phyloP scores from a whole-genome alignment of 2,888 invertebrate genomes.

The Iphiclides podalirius region DNA sequence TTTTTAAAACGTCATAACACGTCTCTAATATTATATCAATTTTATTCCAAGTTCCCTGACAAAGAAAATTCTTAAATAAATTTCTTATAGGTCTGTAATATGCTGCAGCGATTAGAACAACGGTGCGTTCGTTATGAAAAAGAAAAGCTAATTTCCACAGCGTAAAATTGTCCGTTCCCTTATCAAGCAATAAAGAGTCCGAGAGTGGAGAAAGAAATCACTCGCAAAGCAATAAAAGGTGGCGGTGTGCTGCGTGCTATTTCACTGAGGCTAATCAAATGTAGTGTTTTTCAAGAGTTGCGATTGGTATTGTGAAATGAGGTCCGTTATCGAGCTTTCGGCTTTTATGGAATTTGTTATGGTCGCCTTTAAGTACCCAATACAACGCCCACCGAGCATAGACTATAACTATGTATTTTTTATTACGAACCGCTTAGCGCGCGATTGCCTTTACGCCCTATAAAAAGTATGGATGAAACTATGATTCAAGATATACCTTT shows the following conservation, averaged over 20 bases:
- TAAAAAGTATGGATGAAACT: no score
- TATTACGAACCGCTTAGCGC: constrained; percentile 5
- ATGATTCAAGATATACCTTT: not conserved
- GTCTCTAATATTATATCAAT: no score
- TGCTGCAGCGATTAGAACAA: constrained; percentile 3
- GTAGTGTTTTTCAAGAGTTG: constrained; percentile 14
- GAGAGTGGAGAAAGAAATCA: constrained; percentile 39
- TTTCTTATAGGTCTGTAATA: no score
- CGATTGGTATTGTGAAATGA: constrained; percentile 35
- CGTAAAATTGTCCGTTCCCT: constrained; percentile 66
- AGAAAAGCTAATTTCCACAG: constrained; percentile 48
- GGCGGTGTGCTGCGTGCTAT: constrained; percentile 20
- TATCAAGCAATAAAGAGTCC: constrained; percentile 60
- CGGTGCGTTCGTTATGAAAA: constrained; percentile 43
- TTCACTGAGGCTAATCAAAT: constrained; percentile 28
- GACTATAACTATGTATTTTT: not conserved
- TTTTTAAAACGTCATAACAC: no score
- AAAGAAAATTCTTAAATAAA: no score
- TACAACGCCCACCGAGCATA: not conserved
- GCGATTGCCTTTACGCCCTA: not conserved
- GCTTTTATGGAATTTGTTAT: constrained; percentile 37
- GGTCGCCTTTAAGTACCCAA: constrained; percentile 24
- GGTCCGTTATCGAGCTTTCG: constrained; percentile 42
- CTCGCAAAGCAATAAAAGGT: constrained; percentile 42
- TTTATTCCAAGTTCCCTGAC: no score